Evolutionary conservation across 2,888 invertebrate species (phyloP), one percentile per base, ranked within the genome.

Genomic region (Escarpia spicata): DNA sequence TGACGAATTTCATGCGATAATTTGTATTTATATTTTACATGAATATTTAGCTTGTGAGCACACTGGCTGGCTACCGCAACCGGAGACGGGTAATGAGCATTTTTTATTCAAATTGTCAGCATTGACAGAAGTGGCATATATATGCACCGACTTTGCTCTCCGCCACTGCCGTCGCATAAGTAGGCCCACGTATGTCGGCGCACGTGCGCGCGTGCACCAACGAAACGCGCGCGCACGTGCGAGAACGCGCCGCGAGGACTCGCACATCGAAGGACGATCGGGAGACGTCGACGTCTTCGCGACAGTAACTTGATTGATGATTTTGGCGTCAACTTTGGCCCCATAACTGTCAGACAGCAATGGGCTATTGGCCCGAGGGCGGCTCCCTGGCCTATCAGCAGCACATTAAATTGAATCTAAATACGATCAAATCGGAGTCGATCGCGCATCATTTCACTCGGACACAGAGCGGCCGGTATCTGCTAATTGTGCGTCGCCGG

Each of bases 341-440:
- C 19, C 19, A 75, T 75, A 26, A 75, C 75, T 75, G 75, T 75
- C 75, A 75, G 26, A 26, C 75, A n/a, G 26, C 75, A 26, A 75
- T 75, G 75, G 15, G 19, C 19, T 6, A 6, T 26, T 75, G 19
- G 75, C 75, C 75, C 19, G 75, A 52, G 75, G 75, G 75, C 75
- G 75, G 19, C 6, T 6, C 75, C 26, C 75, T 26, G 15, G 75
- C 75, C 75, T 75, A 75, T 75, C 75, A 75, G 75, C 75, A n/a
- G 75, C 19, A 75, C 75, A 75, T 75, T 75, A 75, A 75, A 75
- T 75, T 75, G 75, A 75, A 75, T 75, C 75, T 75, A 75, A 75
- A 75, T 75, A n/a, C 75, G 75, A 75, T 75, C 75, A 75, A 75
- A 75, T 75, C 75, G 75, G 75, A 75, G 19, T 75, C n/a, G 19